Conservation (phyloP, 2,888 invertebrate genomes). For the Coleophora deauratella region DNA sequence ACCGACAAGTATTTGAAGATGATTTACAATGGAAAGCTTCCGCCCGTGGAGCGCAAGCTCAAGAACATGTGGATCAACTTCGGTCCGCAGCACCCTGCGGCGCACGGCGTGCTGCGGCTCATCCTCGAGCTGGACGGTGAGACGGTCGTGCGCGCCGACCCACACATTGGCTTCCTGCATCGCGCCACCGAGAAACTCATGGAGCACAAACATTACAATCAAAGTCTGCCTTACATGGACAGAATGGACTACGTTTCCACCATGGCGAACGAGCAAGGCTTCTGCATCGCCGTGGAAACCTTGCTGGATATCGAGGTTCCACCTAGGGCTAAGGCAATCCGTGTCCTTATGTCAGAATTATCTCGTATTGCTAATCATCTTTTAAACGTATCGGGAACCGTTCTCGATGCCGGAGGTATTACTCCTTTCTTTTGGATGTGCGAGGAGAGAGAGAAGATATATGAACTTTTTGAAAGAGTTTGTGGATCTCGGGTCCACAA, state of each 20-base stretch:
- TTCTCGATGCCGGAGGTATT: constrained; percentile 88
- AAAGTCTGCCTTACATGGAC: constrained; percentile 90
- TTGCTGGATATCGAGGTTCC: constrained; percentile 85
- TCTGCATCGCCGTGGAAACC: constrained; percentile 86
- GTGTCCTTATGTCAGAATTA: constrained; percentile 84
- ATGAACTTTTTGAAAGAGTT: constrained; percentile 88
- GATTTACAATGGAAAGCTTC: constrained; percentile 38
- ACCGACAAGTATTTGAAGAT: constrained; percentile 48
- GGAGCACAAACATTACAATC: constrained; percentile 90
- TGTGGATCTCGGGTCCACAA: constrained; percentile 90
- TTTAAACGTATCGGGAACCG: constrained; percentile 81
- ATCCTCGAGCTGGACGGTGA: constrained; percentile 89
- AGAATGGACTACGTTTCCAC: constrained; percentile 91
- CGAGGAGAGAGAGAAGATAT: constrained; percentile 90
- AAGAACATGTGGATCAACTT: constrained; percentile 85
- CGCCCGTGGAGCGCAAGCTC: constrained; percentile 73
- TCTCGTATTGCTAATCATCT: constrained; percentile 87
- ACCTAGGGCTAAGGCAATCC: constrained; percentile 84
- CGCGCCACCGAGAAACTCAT: constrained; percentile 93
- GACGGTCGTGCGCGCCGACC: constrained; percentile 84
- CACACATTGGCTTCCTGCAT: constrained; percentile 90
- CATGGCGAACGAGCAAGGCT: constrained; percentile 87
- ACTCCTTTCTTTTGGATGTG: constrained; percentile 95
- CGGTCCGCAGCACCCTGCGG: constrained; percentile 93
- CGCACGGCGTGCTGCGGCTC: constrained; percentile 89